phyloP scores from a whole-genome alignment of 2,797 vertebrate species.

The Lerista edwardsae region DNA sequence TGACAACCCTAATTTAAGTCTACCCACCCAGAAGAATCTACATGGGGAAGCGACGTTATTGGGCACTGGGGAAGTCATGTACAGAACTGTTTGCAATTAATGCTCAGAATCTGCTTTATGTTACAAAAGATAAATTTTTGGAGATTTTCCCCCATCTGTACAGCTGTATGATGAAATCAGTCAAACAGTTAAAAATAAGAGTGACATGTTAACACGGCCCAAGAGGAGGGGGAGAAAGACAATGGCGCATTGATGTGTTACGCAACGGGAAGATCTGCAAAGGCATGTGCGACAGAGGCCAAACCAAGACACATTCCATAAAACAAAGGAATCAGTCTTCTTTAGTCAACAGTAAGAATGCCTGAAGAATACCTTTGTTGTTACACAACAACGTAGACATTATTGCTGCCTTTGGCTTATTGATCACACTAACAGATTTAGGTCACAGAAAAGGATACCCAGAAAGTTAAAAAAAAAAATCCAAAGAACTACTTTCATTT shows the following conservation, averaged over 20 bases:
- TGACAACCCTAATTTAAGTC: too few species aligned
- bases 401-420: slow-evolving; percentile 26
- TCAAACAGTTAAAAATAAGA: background rate
- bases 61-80: background rate
- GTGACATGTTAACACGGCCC: slow-evolving; percentile 20
- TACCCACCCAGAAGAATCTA: too few species aligned
- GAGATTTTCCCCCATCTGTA: background rate
- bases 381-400: slow-evolving; percentile 51
- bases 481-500: background rate
- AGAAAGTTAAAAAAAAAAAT: background rate
- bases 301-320: slow-evolving; percentile 50
- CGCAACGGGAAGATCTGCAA: slow-evolving; percentile 52
- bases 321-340: slow-evolving; percentile 71
- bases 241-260: slow-evolving; percentile 54
- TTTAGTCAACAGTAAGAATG: slow-evolving; percentile 62
- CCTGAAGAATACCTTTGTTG: slow-evolving; percentile 50
- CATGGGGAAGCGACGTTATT: background rate
- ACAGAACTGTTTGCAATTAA: background rate
- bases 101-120: background rate
- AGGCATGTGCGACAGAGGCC: slow-evolving; percentile 47
- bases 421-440: slow-evolving; percentile 1
- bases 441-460: background rate
- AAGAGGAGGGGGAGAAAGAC: slow-evolving; percentile 49
- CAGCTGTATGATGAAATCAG: background rate
- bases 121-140: background rate